Percentiles rank a stretch among this genome's conserved stretches.
These are phyloP conservation scores for Sphaeridia pumilis DNA, from an alignment of 2,888 invertebrate genomes.

Conservation along the genomic window DNA sequence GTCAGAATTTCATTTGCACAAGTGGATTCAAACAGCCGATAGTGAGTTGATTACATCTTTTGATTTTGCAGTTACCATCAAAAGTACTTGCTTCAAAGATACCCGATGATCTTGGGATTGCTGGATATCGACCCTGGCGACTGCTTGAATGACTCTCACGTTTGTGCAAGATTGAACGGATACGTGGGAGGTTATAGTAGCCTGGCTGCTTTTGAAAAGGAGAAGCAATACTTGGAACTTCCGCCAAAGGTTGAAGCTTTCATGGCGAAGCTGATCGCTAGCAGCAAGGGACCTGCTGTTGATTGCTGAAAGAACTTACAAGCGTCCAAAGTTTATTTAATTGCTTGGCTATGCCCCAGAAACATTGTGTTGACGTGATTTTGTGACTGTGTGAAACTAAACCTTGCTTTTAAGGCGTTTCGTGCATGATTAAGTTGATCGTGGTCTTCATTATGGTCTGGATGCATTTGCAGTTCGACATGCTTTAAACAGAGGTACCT, in stretches of 20 bases:
- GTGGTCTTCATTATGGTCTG: no score
- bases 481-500: no score
- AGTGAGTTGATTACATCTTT: conserved; percentile 9
- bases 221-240: conserved; percentile 55
- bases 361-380: no score
- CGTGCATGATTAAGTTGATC: neutral
- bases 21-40: neutral
- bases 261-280: conserved; percentile 45
- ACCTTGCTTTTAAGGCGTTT: neutral
- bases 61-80: conserved; percentile 72
- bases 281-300: conserved; percentile 2
- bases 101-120: conserved; percentile 59
- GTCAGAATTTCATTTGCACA: neutral
- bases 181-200: conserved; percentile 70
- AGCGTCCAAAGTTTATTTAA: no score
- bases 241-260: conserved; percentile 59
- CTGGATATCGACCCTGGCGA: conserved; percentile 47
- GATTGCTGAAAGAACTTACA: conserved; percentile 8
- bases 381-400: neutral
- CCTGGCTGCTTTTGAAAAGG: conserved; percentile 58
- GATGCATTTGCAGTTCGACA: no score
- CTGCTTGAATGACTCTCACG: conserved; percentile 60
- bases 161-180: conserved; percentile 77
- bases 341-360: no score
- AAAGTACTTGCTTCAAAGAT: conserved; percentile 80